phyloP scores from a whole-genome alignment of 2,113 vertebrate species.

The Pterophyllum scalare region DNA sequence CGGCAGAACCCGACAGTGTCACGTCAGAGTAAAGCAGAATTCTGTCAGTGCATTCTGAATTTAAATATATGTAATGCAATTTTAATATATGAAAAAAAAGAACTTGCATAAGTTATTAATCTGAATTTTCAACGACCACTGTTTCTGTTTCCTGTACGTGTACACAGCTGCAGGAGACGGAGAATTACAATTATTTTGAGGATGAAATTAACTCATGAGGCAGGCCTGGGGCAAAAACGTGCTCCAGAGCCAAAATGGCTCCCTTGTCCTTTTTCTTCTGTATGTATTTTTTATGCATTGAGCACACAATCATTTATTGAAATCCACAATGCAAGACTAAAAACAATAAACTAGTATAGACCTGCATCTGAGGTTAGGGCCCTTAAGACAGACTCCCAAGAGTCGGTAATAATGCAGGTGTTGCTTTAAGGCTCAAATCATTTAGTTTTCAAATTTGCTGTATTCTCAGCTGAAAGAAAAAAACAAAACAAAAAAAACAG shows the following conservation, averaged over 20 bases:
- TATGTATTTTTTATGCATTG: not conserved
- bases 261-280: not conserved
- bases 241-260: too few relatives aligned
- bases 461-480: not conserved
- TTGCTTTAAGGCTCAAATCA: not conserved
- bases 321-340: not conserved
- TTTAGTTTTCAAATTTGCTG: not conserved
- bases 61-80: not conserved
- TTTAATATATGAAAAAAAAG: not conserved
- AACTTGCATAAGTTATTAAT: not conserved
- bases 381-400: not conserved
- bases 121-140: too few relatives aligned
- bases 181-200: constrained; percentile 3
- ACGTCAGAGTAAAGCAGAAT: not conserved
- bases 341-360: not conserved
- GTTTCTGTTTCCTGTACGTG: not conserved
- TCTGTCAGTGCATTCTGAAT: not conserved
- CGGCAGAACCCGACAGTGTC: not conserved
- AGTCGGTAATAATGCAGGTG: not conserved
- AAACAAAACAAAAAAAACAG: not conserved
- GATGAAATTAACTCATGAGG: not conserved
- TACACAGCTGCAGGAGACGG: not conserved
- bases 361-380: not conserved
- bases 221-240: not conserved
- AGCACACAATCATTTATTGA: not conserved